Base-by-base conservation (phyloP, 2,113 vertebrate genomes). In the Leptobrachium ailaonicum region DNA sequence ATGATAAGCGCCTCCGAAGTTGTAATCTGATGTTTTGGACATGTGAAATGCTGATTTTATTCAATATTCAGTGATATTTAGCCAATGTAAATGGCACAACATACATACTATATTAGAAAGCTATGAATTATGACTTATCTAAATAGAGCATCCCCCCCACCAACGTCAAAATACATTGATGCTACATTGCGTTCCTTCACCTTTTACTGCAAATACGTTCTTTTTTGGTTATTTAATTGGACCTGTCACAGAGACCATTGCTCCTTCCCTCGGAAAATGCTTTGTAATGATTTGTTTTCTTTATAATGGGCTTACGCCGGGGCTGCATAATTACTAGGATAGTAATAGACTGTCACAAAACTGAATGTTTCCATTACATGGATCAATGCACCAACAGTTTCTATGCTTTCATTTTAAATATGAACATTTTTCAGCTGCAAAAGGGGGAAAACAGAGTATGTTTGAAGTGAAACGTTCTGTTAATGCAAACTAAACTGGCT, bases 311-410 rank as follows among this genome's bases (percentile, higher is more conserved):
- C 64, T 45, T 56, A 73, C 66, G 45, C 79, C 50, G 66, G 41
- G 53, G 53, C 13, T 42, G 64, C 72, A 81, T 81, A 81, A 81
- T 81, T 81, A 75, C 79, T 62, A 42, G 42, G 14, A 60, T 54
- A 81, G 79, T 81, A 81, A 75, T 81, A 74, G 79, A 69, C 79
- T 81, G 79, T 81, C 79, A 81, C 64, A 47, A 66, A 75, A 75
- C 79, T 62, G 79, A 75, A 81, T 62, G 79, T 68, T 81, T 81
- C 72, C 72, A 81, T 81, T 75, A 81, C 79, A 81, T 62, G 79
- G 79, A 81, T 81, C 79, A 75, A 81, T 81, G 79, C 72, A 62
- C 6, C 41, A 60, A 73, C 77, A 66, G 40, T 53, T 56, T 43
- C 70, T 47, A 42, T 73, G 71, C 66, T 66, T 75, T 42, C 66